A percentile compares a stretch with the other conserved stretches of the same genome.
Conservation (phyloP, 2,888 invertebrate species). For the Anarsia innoxiella region DNA sequence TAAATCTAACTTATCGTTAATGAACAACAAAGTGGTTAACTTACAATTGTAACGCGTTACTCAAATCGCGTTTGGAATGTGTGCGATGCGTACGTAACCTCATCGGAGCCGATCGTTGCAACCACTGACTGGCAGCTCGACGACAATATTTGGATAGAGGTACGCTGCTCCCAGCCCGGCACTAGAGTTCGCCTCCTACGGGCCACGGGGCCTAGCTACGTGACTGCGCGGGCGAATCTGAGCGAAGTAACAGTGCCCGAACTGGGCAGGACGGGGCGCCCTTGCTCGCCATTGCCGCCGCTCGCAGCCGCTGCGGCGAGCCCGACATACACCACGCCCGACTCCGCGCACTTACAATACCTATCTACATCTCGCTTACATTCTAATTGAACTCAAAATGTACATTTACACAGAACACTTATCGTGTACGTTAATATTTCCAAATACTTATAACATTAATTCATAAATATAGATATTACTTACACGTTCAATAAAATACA, state of each 20-base stretch:
- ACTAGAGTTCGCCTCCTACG: background rate
- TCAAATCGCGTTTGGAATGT: conserved; percentile 66
- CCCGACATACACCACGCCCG: conserved; percentile 17
- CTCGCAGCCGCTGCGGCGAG: background rate
- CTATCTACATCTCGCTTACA: conserved; percentile 37
- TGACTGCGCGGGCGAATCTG: conserved; percentile 48
- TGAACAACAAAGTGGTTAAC: conserved; percentile 75
- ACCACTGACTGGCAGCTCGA: no score
- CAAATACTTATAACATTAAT: conserved; percentile 60
- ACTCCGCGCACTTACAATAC: conserved; percentile 29
- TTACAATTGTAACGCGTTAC: conserved; percentile 57
- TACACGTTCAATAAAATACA: conserved; percentile 55
- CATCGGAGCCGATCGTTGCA: no score
- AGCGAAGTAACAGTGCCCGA: conserved; percentile 57
- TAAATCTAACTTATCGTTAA: conserved; percentile 72
- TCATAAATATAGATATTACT: conserved; percentile 70
- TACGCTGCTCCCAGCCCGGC: background rate
- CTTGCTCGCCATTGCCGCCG: no score
- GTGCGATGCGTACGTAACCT: conserved; percentile 52
- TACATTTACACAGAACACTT: conserved; percentile 68
- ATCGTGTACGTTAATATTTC: conserved; percentile 53
- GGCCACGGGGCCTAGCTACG: background rate
- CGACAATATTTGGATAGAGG: no score
- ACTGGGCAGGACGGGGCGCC: conserved; percentile 21
- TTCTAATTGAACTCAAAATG: conserved; percentile 64